phyloP scores from a whole-genome alignment of 2,797 vertebrate genomes.

The Typhlichthys eigenmanni region DNA sequence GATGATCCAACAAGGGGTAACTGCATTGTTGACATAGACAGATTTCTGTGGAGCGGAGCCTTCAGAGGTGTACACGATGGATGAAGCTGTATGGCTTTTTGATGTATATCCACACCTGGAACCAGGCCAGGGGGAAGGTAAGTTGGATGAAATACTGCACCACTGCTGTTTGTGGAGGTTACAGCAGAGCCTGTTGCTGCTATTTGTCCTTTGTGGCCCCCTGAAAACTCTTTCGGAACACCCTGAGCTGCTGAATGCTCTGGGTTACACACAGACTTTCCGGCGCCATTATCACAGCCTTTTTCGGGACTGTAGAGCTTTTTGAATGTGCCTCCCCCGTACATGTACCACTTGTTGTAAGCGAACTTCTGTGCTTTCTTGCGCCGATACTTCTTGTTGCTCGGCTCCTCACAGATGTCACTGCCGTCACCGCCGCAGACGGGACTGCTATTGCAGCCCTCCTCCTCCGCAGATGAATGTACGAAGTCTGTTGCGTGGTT shows the following conservation, averaged over 20 bases:
- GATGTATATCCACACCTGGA: constrained; percentile 34
- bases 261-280: constrained; percentile 51
- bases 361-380: constrained; percentile 88
- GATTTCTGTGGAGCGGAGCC: constrained; percentile 49
- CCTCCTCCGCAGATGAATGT: constrained; percentile 67
- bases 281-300: constrained; percentile 53
- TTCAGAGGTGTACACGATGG: constrained; percentile 37
- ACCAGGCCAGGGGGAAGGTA: constrained; percentile 25
- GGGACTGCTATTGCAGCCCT: constrained; percentile 57
- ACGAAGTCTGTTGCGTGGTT: constrained; percentile 69
- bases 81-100: constrained; percentile 26
- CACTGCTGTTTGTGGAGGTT: constrained; percentile 31
- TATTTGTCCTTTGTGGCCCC: constrained; percentile 33
- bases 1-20: constrained; percentile 30
- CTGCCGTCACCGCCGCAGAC: constrained; percentile 57
- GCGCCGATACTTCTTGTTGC: constrained; percentile 73
- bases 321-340: constrained; percentile 90
- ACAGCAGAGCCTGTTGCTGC: constrained; percentile 17
- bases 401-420: constrained; percentile 61
- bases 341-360: constrained; percentile 96
- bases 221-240: constrained; percentile 39
- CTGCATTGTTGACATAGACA: constrained; percentile 54
- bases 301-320: constrained; percentile 87
- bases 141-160: constrained; percentile 25
- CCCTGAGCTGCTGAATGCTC: constrained; percentile 53